Base-by-base conservation (phyloP, 1,140 invertebrate species). In the Campodea augens region DNA sequence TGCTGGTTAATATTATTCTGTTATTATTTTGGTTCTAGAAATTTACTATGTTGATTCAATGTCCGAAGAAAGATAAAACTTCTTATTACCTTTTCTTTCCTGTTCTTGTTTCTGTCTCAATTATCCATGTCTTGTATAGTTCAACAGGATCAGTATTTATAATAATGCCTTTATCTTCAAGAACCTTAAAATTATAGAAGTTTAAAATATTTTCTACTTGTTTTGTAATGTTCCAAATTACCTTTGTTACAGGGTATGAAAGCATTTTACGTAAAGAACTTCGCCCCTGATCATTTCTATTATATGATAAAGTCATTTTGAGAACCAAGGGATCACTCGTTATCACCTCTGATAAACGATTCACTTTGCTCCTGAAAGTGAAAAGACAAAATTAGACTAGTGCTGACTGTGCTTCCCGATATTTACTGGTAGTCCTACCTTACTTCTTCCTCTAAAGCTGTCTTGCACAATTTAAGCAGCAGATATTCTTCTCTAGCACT, bases 111-210 rank as follows among this genome's bases (percentile, higher is more conserved):
- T 86, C 82, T 41, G 71, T 63, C 55, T 81, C 72, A 66, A 82
- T 85, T 46, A 82, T 69, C 80, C 81, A 86, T 27, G 69, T 67
- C 56, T 83, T 83, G 55, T 84, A 86, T 49, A 85, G 79, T 54
- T 83, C 80, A 0, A 82, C 68, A 10, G 81, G 81, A 55, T 80
- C 81, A 1, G 80, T 83, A 57, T 83, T 81, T 50, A 84, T 80
- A 44, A 67, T 71, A 18, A 83, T 61, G 44, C 67, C 69, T 55
- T 71, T 77, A 52, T 83, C 75, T 22, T 70, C 67, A 15, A 84
- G 57, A 46, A 85, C 69, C 55, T 68, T 71, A 47, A 48, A 50
- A 24, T 22, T 5, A 45, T 15, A 50, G 45, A 49, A 36, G 38
- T 29, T 18, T 38, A 45, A 12, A 29, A 27, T 24, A 25, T n/a